A percentile compares a stretch with the other conserved stretches of the same genome.
phyloP scores from a whole-genome alignment of 2,797 vertebrate genomes.

The Hoplostethus atlanticus region DNA sequence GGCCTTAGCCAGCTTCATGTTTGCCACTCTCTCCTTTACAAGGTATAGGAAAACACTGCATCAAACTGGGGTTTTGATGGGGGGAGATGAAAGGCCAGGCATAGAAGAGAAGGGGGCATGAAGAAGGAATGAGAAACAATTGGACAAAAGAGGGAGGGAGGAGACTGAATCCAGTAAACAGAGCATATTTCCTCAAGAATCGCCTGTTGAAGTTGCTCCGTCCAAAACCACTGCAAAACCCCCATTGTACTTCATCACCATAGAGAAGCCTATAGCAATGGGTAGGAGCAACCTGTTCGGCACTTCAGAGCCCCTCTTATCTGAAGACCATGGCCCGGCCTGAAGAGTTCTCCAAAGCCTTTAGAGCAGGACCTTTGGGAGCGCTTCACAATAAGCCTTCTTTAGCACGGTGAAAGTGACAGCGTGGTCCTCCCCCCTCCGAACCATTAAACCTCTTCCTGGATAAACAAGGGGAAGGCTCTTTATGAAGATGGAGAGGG shows the following conservation, averaged over 20 bases:
- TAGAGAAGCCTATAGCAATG: slow-evolving; percentile 13
- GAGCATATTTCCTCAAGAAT: slow-evolving; percentile 65
- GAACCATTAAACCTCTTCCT: slow-evolving; percentile 92
- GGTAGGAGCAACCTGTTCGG: slow-evolving; percentile 49
- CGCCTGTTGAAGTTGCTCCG: slow-evolving; percentile 42
- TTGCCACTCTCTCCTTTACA: slow-evolving; percentile 33
- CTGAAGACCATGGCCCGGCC: slow-evolving; percentile 56
- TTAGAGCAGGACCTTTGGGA: slow-evolving; percentile 83
- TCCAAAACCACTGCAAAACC: slow-evolving; percentile 53
- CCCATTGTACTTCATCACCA: slow-evolving; percentile 67
- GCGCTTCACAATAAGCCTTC: slow-evolving; percentile 87
- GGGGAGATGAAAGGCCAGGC: slow-evolving; percentile 14
- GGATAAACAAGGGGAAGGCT: slow-evolving; percentile 91
- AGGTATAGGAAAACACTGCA: slow-evolving; percentile 43
- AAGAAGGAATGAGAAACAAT: slow-evolving; percentile 42
- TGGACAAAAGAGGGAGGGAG: slow-evolving; percentile 24
- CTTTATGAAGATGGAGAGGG: slow-evolving; percentile 88
- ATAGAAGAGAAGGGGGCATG: slow-evolving; percentile 4
- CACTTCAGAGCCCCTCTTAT: slow-evolving; percentile 60
- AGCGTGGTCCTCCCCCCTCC: slow-evolving; percentile 84
- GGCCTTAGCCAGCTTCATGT: slow-evolving; percentile 37
- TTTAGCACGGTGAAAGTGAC: slow-evolving; percentile 87
- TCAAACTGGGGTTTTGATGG: slow-evolving; percentile 32
- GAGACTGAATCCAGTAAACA: slow-evolving; percentile 23
- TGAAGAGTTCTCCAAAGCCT: slow-evolving; percentile 80